Evolutionary conservation across 92 coral and sea anemone species (phyloP), one percentile per base, ranked within the genome.

Genomic region (Umimayanthus kanabou): DNA sequence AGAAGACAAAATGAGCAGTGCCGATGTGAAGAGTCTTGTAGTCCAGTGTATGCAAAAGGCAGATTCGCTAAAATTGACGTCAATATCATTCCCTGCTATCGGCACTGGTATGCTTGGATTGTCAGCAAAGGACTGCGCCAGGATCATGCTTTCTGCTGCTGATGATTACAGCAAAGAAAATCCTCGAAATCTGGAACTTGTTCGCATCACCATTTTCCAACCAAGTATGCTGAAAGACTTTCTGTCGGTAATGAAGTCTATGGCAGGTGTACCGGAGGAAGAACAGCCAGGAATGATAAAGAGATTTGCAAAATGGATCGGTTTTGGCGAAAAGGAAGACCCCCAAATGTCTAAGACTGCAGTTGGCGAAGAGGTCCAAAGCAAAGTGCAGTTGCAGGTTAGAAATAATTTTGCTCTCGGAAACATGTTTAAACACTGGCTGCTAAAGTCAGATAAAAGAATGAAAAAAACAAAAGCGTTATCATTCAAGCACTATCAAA

Each of bases 11-110:
- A 53, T 77, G 43, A 45, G 10, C 55, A 30, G 85, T 20, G 37
- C 6, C 7, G 93, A 87, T 6, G 58, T 91, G 18, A 83, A 77
- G n/a, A 42, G 66, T 71, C 77, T 81, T 72, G 67, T 91, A 39
- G 26, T 75, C 7, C 39, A 77, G 76, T 91, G 93, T 57, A 49
- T 91, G 43, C 39, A 53, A 88, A 47, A 3, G 30, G 83, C 85
- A 13, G 65, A 74, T 15, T 64, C 78, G 11, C 5, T 75, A 8
- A 53, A 70, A 5, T 71, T 89, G 55, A 77, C 42, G 22, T 74
- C 91, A 25, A 82, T 91, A 80, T 91, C 93, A 20, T 77, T 91
- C 39, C 93, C 93, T 20, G 93, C 93, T 45, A 73, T 91, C 45
- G 93, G 91, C 23, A 91, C 93, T 0, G 93, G 93, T 28, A 33